A percentile compares a stretch with the other conserved stretches of the same genome.
Evolutionary conservation across 1,140 invertebrate species (phyloP).

Genomic region (Drosophila sp.): DNA sequence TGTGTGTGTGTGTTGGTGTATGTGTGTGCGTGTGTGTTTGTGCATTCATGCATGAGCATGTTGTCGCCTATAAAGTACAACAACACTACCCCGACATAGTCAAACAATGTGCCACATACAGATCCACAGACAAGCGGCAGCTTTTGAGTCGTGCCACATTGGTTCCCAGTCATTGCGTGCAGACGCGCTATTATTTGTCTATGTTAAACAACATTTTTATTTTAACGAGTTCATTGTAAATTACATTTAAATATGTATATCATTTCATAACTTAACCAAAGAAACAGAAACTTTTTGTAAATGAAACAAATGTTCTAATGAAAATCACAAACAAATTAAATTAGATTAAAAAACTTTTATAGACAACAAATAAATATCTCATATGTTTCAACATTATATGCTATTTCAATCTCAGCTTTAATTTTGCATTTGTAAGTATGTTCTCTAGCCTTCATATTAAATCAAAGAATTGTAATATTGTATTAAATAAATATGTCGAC

Average conservation of each 20-base stretch:
- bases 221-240: conserved; percentile 3
- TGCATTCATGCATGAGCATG: conserved; percentile 16
- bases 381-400: too few relatives aligned
- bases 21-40: conserved; percentile 8
- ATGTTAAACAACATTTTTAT: not conserved
- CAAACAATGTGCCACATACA: conserved; percentile 60
- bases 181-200: not conserved
- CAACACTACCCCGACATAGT: conserved; percentile 36
- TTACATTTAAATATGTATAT: not conserved
- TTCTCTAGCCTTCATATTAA: too few relatives aligned
- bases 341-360: too few relatives aligned
- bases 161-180: conserved; percentile 11
- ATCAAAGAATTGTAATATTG: too few relatives aligned
- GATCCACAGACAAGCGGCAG: conserved; percentile 52
- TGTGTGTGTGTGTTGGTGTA: conserved; percentile 10
- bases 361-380: too few relatives aligned
- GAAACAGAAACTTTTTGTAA: too few relatives aligned
- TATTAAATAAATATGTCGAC: too few relatives aligned
- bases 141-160: conserved; percentile 52
- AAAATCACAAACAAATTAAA: too few relatives aligned
- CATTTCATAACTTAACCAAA: not conserved
- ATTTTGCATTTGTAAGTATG: too few relatives aligned
- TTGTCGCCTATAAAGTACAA: conserved; percentile 20
- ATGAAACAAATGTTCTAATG: too few relatives aligned
- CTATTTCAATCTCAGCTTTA: too few relatives aligned